A percentile compares a stretch with the other conserved stretches of the same genome.
Evolutionary conservation across 2,888 invertebrate genomes (phyloP).

Genomic region (Anthrax anthrax): DNA sequence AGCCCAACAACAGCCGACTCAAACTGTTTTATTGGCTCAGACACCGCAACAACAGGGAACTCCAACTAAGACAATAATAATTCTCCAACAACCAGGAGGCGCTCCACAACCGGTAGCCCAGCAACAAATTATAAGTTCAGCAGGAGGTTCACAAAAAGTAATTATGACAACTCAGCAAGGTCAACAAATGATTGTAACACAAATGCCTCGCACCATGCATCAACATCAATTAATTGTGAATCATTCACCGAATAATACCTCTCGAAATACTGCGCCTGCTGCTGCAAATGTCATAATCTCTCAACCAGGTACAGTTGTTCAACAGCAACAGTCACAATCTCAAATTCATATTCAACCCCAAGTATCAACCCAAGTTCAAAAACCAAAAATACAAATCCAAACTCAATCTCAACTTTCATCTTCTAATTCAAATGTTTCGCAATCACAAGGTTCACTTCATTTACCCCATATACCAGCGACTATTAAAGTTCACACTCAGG

Average conservation of each 20-base stretch:
- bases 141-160: conserved; percentile 37
- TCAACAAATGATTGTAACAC: conserved; percentile 49
- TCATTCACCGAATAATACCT: conserved; percentile 14
- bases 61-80: conserved; percentile 53
- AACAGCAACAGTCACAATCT: conserved; percentile 13
- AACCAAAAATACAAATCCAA: conserved; percentile 6
- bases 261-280: not conserved
- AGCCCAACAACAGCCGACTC: conserved; percentile 42
- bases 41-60: conserved; percentile 51
- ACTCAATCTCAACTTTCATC: not conserved
- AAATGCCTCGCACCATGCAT: conserved; percentile 30
- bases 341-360: conserved; percentile 4
- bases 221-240: conserved; percentile 21
- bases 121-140: conserved; percentile 24
- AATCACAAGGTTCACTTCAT: conserved; percentile 18
- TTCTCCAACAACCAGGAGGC: conserved; percentile 41
- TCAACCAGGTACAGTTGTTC: conserved; percentile 12
- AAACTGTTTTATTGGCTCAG: conserved; percentile 50
- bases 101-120: conserved; percentile 20
- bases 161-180: conserved; percentile 49
- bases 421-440: conserved; percentile 11
- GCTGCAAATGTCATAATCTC: conserved; percentile 10
- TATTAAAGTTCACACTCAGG: conserved; percentile 39
- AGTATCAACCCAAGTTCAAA: conserved; percentile 2
- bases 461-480: conserved; percentile 32